Base-by-base conservation (phyloP, 2,888 invertebrate species). In the Noctua pronuba region DNA sequence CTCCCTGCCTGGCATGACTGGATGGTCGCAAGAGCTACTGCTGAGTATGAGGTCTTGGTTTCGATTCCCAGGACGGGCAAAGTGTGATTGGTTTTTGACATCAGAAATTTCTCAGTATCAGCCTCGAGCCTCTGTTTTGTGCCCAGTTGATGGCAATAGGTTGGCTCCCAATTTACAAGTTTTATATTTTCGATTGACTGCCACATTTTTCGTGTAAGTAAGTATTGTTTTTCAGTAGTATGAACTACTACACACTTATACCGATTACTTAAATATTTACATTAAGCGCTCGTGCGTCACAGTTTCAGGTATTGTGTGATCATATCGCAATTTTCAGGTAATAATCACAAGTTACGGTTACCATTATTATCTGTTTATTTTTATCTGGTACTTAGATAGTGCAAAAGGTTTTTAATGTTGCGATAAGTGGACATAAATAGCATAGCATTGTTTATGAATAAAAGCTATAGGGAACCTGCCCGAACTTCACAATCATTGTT, bases 321-420 rank as follows among this genome's bases (percentile, higher is more conserved):
- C 7, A 38, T 24, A 52, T 18, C 68, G 65, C 21, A 38, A 7
- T 49, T 28, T 28, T 73, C 72, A 24, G 73, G 49, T 73, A 49
- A 49, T 38, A n/a, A 38, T 28, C 21, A 72, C 38, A 11, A 73
- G 49, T 24, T 38, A 72, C 49, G 16, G 38, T 49, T 73, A 24
- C 38, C 38, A 18, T 18, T 52, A 52, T 38, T 73, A 31, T 73
- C 55, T 55, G 74, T n/a, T 31, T 18, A 21, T 60, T 46, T 41
- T 80, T 77, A 77, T 77, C 72, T 44, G 28, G 7, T 64, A 67
- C 35, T 44, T 52, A 72, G 64, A 41, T 74, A 74, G 28, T 10
- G 52, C 24, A 35, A 77, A 73, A 78, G 78, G 52, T 80, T 78
- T 69, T 58, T 79, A 79, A 58, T 81, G 81, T 81, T 80, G n/a